A percentile compares a stretch with the other conserved stretches of the same genome.
phyloP scores from a whole-genome alignment of 2,888 invertebrate genomes.

The Flabesymbios commensalis region DNA sequence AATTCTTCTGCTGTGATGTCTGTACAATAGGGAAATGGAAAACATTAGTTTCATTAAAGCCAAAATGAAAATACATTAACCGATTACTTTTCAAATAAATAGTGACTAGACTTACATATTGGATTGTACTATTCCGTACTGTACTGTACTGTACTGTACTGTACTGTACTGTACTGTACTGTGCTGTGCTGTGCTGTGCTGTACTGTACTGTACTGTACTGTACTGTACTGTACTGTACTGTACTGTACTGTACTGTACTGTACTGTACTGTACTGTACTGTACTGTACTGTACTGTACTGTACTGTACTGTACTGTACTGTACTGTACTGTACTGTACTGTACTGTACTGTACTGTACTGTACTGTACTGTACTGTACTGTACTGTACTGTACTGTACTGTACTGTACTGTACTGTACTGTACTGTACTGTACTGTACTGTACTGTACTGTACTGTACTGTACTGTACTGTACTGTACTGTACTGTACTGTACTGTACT shows the following conservation, averaged over 20 bases:
- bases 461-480: background rate
- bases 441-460: background rate
- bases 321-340: background rate
- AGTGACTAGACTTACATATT: background rate
- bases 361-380: slow-evolving; percentile 6
- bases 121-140: background rate
- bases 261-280: background rate
- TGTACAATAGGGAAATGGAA: slow-evolving; percentile 59
- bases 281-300: slow-evolving; percentile 1
- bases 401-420: slow-evolving; percentile 1
- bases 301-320: slow-evolving; percentile 1
- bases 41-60: background rate
- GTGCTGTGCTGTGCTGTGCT: slow-evolving; percentile 5
- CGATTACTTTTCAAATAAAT: background rate
- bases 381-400: slow-evolving; percentile 10
- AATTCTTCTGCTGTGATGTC: slow-evolving; percentile 92
- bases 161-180: slow-evolving; percentile 9
- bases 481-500: background rate
- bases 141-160: slow-evolving; percentile 8
- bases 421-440: background rate
- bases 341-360: background rate
- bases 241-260: background rate
- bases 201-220: background rate
- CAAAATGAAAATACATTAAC: background rate
- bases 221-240: background rate